Percentiles rank a stretch among this genome's conserved stretches.
These are phyloP conservation scores for Brevipalpus yothersi DNA, from an alignment of 1,140 invertebrate species.

Conservation along the genomic window DNA sequence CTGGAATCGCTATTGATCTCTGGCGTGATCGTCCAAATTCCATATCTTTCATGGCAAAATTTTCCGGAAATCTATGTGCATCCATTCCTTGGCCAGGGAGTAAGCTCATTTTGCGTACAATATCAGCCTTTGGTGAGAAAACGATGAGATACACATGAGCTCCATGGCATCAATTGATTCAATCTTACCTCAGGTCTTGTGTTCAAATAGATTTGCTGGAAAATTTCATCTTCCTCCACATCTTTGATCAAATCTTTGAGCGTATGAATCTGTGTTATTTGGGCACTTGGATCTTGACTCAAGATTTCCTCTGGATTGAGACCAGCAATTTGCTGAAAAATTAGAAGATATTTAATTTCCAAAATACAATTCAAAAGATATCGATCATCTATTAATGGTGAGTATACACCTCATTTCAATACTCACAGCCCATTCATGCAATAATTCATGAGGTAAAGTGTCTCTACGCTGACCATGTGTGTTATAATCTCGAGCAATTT, in stretches of 20 bases:
- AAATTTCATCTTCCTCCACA: conserved; percentile 10
- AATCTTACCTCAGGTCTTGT: background rate
- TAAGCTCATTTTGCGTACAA: background rate
- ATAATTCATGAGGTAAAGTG: background rate
- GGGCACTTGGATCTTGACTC: conserved; percentile 10
- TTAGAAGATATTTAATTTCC: background rate
- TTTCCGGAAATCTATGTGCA: background rate
- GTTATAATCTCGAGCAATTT: conserved; percentile 11
- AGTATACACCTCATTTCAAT: background rate
- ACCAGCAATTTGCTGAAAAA: conserved; percentile 7
- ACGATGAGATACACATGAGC: background rate
- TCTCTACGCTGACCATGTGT: background rate
- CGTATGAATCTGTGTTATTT: conserved; percentile 12
- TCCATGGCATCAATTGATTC: background rate
- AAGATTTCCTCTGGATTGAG: conserved; percentile 11
- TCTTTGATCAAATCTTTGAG: conserved; percentile 13
- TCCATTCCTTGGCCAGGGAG: background rate
- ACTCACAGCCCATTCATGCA: conserved; percentile 1
- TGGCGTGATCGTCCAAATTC: background rate
- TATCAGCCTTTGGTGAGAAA: background rate
- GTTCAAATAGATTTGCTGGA: background rate
- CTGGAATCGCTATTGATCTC: background rate
- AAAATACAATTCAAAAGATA: background rate
- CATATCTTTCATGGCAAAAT: background rate
- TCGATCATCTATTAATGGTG: too few species aligned